Conservation (phyloP, 2,797 vertebrate genomes). For the Tarsius wallacei region DNA sequence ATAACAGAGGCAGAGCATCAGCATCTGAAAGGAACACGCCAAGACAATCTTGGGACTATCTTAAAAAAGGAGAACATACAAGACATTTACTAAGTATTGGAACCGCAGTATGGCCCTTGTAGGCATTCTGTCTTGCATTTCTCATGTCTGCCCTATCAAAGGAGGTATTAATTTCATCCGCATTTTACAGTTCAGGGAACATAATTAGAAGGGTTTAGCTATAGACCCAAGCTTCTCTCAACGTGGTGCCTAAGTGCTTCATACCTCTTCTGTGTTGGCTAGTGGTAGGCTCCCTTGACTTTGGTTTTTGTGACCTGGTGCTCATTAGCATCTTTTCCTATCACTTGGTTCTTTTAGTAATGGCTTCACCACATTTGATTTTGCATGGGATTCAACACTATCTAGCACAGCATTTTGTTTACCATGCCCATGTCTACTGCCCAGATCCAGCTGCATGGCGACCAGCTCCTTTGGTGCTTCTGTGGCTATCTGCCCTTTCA, state of each 20-base stretch:
- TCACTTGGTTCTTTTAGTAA: neutral
- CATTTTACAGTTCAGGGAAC: neutral
- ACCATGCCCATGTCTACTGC: neutral
- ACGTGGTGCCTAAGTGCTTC: neutral
- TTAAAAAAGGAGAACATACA: neutral
- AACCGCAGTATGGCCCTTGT: rapidly evolving
- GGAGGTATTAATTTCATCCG: neutral
- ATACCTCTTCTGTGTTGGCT: rapidly evolving
- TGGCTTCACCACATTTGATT: neutral
- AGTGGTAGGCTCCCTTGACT: neutral
- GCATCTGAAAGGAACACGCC: neutral
- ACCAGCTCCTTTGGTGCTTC: neutral
- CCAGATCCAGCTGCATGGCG: neutral
- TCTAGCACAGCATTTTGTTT: neutral
- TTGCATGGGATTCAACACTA: neutral
- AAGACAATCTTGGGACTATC: neutral
- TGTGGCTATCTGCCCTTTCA: rapidly evolving
- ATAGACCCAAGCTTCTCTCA: neutral
- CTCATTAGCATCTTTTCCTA: neutral
- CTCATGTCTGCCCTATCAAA: neutral
- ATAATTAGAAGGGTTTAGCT: neutral
- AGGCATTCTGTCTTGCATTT: neutral
- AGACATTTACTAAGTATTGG: neutral
- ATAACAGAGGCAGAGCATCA: neutral
- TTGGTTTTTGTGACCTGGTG: neutral